Evolutionary conservation across 1,140 invertebrate species (phyloP), one percentile per base, ranked within the genome.

Genomic region (Bombus polaris): DNA sequence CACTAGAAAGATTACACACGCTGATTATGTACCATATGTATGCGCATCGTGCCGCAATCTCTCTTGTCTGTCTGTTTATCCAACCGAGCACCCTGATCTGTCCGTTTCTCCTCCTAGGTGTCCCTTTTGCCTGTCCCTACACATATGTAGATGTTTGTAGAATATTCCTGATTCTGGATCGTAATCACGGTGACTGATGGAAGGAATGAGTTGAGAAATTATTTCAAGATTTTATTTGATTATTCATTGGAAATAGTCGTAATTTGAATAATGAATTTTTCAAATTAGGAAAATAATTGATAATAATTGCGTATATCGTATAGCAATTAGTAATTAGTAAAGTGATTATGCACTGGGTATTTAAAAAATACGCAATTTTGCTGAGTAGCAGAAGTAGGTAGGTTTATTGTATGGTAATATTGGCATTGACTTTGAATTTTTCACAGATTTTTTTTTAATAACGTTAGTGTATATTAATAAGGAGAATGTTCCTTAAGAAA

Each of bases 21-120:
- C 37, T 65, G 73, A 72, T 62, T 59, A 76, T 62, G 53, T 71
- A 89, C 65, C 80, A 81, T 68, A 74, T 47, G 66, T 59, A 74
- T 77, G 87, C 83, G 87, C 86, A 85, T 89, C 85, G 80, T 81
- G 83, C 66, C 76, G 44, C 80, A 72, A 86, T 89, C 83, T 86
- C 77, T 86, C 86, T 90, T 74, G 79, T 84, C 85, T 85, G 74
- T 81, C 59, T 87, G 76, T 88, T 80, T 86, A 79, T 87, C 85
- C 78, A 71, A 74, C 70, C 74, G 59, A 44, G 62, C 82, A 47
- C 73, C 72, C 83, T 70, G 72, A 47, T 84, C 83, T 85, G 83
- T 81, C 39, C 39, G 79, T 85, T 85, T 85, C 84, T 75, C 62
- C 79, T 81, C 39, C 71, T 81, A 68, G 62, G 44, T 81, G 71